Percentiles rank a stretch among this genome's conserved stretches.
These are phyloP conservation scores for Notodonta dromedarius DNA, from an alignment of 2,888 invertebrate genomes.

Conservation along the genomic window DNA sequence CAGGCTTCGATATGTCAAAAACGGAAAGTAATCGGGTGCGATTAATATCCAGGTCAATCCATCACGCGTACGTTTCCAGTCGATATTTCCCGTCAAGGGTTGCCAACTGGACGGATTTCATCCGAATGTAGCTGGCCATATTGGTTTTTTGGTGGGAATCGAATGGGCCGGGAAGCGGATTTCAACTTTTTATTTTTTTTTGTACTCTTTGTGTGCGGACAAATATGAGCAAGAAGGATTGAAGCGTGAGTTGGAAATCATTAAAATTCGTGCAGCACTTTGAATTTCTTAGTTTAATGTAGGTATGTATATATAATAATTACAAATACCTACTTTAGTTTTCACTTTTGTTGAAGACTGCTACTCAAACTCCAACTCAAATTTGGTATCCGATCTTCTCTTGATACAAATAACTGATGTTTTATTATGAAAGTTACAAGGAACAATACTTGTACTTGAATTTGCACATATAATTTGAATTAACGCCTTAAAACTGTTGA, in stretches of 20 bases:
- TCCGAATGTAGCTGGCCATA: not conserved
- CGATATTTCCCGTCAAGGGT: not conserved
- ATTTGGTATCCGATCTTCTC: too few relatives aligned
- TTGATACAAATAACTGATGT: too few relatives aligned
- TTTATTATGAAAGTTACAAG: too few relatives aligned
- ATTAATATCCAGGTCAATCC: conserved; percentile 13
- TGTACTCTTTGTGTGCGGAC: not conserved
- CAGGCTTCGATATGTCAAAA: conserved; percentile 4
- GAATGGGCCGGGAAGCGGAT: not conserved
- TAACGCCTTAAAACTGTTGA: not conserved
- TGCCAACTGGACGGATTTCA: not conserved
- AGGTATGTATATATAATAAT: too few relatives aligned
- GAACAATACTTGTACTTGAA: too few relatives aligned
- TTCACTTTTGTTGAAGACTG: too few relatives aligned
- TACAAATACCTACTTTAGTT: too few relatives aligned
- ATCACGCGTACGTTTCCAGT: conserved; percentile 11
- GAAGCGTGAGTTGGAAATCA: not conserved
- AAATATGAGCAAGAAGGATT: conserved; percentile 4
- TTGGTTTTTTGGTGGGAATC: not conserved
- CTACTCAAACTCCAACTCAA: too few relatives aligned
- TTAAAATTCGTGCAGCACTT: too few relatives aligned
- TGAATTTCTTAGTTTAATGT: too few relatives aligned
- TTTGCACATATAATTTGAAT: too few relatives aligned
- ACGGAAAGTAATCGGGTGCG: conserved; percentile 5
- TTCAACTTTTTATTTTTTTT: not conserved